Base-by-base conservation (phyloP, 2,888 invertebrate species). In the Caenorhabditis auriculariae region DNA sequence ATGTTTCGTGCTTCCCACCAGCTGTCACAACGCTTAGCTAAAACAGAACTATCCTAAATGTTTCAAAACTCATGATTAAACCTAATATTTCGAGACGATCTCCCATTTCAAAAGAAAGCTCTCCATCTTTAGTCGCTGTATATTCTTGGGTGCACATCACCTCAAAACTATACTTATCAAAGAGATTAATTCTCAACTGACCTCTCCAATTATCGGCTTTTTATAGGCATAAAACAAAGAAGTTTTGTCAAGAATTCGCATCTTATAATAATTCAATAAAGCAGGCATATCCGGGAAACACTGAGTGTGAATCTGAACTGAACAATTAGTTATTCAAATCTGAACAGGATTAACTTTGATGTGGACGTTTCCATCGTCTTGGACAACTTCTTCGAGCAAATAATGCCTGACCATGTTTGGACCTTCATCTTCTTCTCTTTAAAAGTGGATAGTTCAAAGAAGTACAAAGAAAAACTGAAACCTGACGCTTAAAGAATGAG, bases 1-100 rank as follows among this genome's bases (percentile, higher is more conserved):
- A 86, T 87, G 85, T 95, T 95, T 76, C 89, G 87, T 3, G 95
- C 96, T 58, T 93, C 93, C 96, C 96, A 96, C 96, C 96, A 98
- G 69, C 94, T 94, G 84, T 46, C 49, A 35, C 52, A 49, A 3
- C 56, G 46, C 45, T 69, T 69, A 28, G 57, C 62, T 62, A 44
- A 29, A 62, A 35, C 35, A 35, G 35, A 35, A 35, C 35, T 35
- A 12, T 9, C 15, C 15, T 15, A 35, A 35, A 35, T 35, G 9
- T 15, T 41, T 12, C 9, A 6, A 41, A 41, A 41, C n/a, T n/a
- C n/a, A 41, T n/a, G 6, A 41, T 3, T 27, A 48, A 48, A 37
- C 19, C 4, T 27, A 35, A 17, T 38, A 78, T 58, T 71, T 96
- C 88, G 75, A 91, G 91, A n/a, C 92, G 87, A 83, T 96, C 96